Evolutionary conservation across 2,797 vertebrate genomes (phyloP).

Genomic region (Sebastolobus alascanus): DNA sequence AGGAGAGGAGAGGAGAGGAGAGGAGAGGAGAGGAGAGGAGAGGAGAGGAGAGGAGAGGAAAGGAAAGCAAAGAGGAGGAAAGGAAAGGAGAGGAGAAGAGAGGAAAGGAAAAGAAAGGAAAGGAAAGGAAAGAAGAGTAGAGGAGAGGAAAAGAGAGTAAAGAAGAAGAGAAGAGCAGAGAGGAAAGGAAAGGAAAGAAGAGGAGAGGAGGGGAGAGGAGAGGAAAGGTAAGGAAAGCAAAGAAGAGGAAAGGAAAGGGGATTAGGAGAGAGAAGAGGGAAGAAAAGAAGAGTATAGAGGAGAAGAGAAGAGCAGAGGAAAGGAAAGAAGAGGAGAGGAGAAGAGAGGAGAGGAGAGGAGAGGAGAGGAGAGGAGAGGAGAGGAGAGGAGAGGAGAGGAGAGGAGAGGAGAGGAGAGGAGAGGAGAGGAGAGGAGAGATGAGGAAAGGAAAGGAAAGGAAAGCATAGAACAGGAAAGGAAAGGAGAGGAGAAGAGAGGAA

Average conservation of each 20-base stretch:
- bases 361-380: slow-evolving; percentile 19
- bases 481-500: slow-evolving; percentile 27
- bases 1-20: not conserved
- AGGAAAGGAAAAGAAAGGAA: slow-evolving; percentile 7
- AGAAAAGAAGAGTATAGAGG: not conserved
- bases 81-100: not conserved
- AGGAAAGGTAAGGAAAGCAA: not conserved
- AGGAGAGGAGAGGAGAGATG: not conserved
- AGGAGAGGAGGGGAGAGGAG: not conserved
- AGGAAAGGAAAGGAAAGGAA: not conserved
- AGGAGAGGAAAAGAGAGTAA: slow-evolving; percentile 4
- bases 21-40: too few species aligned
- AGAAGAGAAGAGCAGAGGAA: not conserved
- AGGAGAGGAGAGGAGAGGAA: too few species aligned
- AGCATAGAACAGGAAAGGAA: too few species aligned
- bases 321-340: not conserved
- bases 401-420: slow-evolving; percentile 13
- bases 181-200: too few species aligned
- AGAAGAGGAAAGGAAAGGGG: slow-evolving; percentile 29
- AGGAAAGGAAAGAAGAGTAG: slow-evolving; percentile 14
- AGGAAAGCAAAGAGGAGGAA: not conserved
- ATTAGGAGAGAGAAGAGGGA: slow-evolving; percentile 9
- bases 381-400: slow-evolving; percentile 3
- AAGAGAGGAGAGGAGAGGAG: slow-evolving; percentile 15
- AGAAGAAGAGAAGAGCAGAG: slow-evolving; percentile 8